phyloP scores from a whole-genome alignment of 2,797 vertebrate genomes.

The Mormyrus proboscirostris region DNA sequence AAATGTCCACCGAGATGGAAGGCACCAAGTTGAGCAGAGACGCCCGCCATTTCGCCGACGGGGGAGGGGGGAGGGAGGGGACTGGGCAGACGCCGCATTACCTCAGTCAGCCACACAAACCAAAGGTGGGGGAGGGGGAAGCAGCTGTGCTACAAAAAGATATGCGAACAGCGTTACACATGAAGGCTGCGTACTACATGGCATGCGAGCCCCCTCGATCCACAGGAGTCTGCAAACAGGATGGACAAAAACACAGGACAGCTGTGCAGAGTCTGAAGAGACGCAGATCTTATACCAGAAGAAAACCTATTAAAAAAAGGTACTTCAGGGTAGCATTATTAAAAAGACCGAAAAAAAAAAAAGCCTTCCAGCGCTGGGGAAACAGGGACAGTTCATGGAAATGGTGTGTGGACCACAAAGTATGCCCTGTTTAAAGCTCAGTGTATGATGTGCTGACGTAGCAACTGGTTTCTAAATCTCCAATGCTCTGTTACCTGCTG shows the following conservation, averaged over 20 bases:
- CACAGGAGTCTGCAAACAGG: conserved; percentile 23
- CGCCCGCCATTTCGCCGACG: background rate
- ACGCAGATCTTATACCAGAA: background rate
- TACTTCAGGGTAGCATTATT: background rate
- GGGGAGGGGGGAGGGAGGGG: conserved; percentile 12
- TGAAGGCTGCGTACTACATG: background rate
- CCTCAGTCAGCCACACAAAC: conserved; percentile 9
- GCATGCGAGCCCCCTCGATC: background rate
- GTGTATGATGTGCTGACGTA: background rate
- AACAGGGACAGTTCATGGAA: background rate
- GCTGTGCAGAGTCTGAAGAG: background rate
- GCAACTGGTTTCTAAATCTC: background rate
- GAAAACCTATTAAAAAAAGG: background rate
- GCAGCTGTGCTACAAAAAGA: background rate
- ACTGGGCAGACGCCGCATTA: conserved; percentile 36
- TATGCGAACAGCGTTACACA: background rate
- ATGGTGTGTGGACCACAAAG: background rate
- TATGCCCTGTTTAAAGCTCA: background rate
- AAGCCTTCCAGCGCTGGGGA: background rate
- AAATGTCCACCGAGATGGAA: conserved; percentile 27
- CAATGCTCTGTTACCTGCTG: background rate
- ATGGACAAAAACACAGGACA: background rate
- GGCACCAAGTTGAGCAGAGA: conserved; percentile 11
- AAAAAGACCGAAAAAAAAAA: background rate
- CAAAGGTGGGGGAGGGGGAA: conserved; percentile 22